Conservation (phyloP, 2,797 vertebrate species). For the Schizopygopsis pylzovi region DNA sequence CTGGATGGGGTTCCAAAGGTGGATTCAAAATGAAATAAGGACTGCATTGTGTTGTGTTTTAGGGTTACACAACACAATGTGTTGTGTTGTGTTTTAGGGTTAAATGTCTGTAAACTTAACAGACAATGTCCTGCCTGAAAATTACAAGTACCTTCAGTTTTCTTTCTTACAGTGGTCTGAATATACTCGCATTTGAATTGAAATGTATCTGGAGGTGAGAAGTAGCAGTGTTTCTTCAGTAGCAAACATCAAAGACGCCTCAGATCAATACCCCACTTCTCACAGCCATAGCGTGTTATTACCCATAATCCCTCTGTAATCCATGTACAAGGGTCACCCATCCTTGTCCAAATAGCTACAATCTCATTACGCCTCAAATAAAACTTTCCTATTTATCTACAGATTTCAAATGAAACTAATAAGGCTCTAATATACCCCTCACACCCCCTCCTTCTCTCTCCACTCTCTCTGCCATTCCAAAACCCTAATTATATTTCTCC, state of each 20-base stretch:
- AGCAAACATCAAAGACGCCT: conserved; percentile 36
- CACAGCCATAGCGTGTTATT: conserved; percentile 74
- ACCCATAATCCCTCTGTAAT: conserved; percentile 90
- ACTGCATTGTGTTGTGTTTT: background rate
- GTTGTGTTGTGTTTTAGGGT: background rate
- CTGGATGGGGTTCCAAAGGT: conserved; percentile 46
- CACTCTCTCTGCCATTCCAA: conserved; percentile 37
- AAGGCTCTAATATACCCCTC: conserved; percentile 79
- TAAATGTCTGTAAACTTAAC: background rate
- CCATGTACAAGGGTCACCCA: conserved; percentile 87
- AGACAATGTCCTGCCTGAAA: background rate
- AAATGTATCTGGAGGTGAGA: conserved; percentile 11
- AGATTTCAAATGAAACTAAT: conserved; percentile 96
- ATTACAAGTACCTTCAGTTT: background rate
- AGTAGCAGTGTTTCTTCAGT: conserved; percentile 4
- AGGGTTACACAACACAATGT: background rate
- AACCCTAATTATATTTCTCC: conserved; percentile 92
- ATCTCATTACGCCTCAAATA: conserved; percentile 74
- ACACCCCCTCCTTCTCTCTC: conserved; percentile 38
- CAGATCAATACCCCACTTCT: conserved; percentile 56
- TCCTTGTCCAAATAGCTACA: conserved; percentile 77
- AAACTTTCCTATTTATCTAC: conserved; percentile 86
- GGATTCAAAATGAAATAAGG: background rate
- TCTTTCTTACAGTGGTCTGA: background rate
- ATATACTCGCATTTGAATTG: background rate